Conservation (phyloP, 2,113 vertebrate species). For the Dicrurus megarhynchus region DNA sequence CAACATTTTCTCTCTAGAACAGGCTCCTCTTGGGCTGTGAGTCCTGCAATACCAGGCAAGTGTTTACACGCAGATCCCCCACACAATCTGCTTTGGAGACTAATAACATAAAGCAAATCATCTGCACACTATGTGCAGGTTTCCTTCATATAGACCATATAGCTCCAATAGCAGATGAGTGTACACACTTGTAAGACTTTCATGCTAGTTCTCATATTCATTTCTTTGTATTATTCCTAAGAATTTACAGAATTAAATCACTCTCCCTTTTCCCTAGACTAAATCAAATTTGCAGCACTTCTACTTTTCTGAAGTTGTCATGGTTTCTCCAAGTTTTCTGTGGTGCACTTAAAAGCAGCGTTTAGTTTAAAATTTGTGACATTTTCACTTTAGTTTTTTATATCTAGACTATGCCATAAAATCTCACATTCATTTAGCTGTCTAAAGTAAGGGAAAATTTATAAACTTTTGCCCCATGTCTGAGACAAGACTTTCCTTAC, state of each 20-base stretch:
- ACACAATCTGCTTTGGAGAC: not conserved
- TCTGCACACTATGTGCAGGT: not conserved
- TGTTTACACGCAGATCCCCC: not conserved
- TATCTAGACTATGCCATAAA: not conserved
- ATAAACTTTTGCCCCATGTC: conserved; percentile 40
- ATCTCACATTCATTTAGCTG: conserved; percentile 32
- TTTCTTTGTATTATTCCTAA: not conserved
- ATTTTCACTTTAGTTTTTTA: not conserved
- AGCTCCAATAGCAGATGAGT: not conserved
- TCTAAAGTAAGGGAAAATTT: conserved; percentile 29
- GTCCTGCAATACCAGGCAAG: not conserved
- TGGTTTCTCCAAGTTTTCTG: not conserved
- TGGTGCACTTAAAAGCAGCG: not conserved
- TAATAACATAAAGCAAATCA: not conserved
- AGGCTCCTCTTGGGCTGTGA: not conserved
- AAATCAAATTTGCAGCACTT: not conserved
- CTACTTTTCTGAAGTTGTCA: not conserved
- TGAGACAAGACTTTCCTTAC: conserved; percentile 46
- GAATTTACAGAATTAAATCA: not conserved
- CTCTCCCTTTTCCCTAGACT: not conserved
- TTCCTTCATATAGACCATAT: not conserved
- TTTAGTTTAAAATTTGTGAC: not conserved
- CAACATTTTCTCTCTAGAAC: not conserved
- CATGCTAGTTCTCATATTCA: not conserved
- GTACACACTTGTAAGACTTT: not conserved